Evolutionary conservation across 2,797 vertebrate species (phyloP), one percentile per base, ranked within the genome.

Genomic region (Danio aesculapii): DNA sequence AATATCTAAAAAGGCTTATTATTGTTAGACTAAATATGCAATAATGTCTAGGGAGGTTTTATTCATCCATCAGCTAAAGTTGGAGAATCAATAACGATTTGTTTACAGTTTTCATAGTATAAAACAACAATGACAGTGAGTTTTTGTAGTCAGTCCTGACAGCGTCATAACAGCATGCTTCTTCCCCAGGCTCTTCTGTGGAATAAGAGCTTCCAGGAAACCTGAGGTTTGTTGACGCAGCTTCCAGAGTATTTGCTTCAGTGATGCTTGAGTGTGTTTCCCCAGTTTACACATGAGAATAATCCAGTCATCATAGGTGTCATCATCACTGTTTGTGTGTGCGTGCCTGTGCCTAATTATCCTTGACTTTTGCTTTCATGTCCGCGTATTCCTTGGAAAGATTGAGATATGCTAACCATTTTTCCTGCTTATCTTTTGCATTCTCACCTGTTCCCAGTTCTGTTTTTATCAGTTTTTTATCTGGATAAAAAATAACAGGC

Each of bases 191-290:
- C 53, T 77, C 47, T 70, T 64, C 72, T 66, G 2, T 14, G 21
- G 50, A 79, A 79, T 62, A 55, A 64, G 41, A n/a, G 43, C 64
- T 72, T 81, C 72, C 67, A 16, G 77, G 78, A 80, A 79, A 64
- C 19, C 43, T 3, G 1, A 43, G 59, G 44, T 55, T 21, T 70
- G 76, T 63, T 71, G 46, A 66, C 0, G 8, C 30, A 21, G 61
- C 50, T 80, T 71, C 19, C 66, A 55, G 8, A 72, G 12, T 52
- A 43, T 72, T 72, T 46, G n/a, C 13, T 39, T 79, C 8, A 12
- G 6, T 19, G 19, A 58, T 9, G 9, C 39, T 53, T 79, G 4
- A 10, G 14, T 63, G 67, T 46, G 61, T 58, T 64, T 64, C 69
- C 61, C 59, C 16, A 46, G 13, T 49, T 57, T 44, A 64, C 59